These are phyloP conservation scores for Erebia ligea DNA, from an alignment of 2,888 invertebrate genomes.

Conservation along the genomic window DNA sequence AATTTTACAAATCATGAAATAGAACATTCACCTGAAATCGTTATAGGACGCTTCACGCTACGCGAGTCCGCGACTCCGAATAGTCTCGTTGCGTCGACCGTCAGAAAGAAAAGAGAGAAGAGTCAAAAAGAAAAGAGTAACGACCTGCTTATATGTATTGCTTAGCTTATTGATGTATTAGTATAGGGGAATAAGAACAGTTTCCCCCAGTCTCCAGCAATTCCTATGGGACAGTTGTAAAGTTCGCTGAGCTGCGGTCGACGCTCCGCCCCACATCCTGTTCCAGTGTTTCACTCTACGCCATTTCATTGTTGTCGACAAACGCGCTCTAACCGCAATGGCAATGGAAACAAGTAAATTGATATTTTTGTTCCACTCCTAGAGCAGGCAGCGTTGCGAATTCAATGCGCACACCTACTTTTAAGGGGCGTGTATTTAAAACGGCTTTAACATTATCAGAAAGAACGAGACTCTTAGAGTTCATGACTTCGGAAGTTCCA, in stretches of 20 bases:
- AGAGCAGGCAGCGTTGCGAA: neutral
- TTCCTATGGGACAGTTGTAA: constrained; percentile 50
- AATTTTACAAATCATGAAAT: too few relatives aligned
- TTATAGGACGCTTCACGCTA: too few relatives aligned
- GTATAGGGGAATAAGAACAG: neutral
- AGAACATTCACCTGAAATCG: too few relatives aligned
- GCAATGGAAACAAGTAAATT: constrained; percentile 38
- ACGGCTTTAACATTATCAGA: too few relatives aligned
- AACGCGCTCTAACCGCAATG: constrained; percentile 39
- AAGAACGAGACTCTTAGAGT: too few relatives aligned
- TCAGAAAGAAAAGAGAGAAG: too few relatives aligned
- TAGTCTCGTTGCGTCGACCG: too few relatives aligned
- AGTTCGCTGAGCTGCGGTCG: constrained; percentile 68
- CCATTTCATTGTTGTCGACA: constrained; percentile 59
- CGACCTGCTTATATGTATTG: too few relatives aligned
- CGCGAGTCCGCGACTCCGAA: too few relatives aligned
- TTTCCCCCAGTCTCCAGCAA: constrained; percentile 40
- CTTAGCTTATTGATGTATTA: too few relatives aligned
- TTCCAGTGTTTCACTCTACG: constrained; percentile 50
- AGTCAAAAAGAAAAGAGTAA: too few relatives aligned
- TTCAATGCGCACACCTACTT: neutral
- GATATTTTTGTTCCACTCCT: constrained; percentile 23
- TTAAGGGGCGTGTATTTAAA: neutral
- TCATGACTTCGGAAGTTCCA: too few relatives aligned
- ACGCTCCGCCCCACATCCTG: constrained; percentile 71